Evolutionary conservation across 1,140 invertebrate genomes (phyloP).

Genomic region (Halyomorpha halys): DNA sequence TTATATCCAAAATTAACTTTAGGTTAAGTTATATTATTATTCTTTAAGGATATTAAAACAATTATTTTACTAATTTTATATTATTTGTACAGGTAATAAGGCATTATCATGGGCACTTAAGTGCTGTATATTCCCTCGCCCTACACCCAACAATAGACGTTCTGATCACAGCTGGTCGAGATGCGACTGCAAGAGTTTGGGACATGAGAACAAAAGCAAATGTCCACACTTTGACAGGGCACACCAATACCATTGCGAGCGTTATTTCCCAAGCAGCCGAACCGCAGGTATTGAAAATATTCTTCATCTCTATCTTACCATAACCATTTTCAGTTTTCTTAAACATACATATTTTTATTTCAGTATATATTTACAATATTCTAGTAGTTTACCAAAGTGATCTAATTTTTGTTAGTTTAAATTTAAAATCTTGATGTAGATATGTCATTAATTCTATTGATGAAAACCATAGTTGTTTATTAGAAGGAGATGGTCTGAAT

Average conservation of each 20-base stretch:
- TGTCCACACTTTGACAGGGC: conserved; percentile 91
- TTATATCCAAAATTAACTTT: too few species aligned
- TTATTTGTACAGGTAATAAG: conserved; percentile 66
- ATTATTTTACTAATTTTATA: neutral
- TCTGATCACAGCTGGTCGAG: conserved; percentile 83
- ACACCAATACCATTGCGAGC: conserved; percentile 93
- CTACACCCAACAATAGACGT: conserved; percentile 95
- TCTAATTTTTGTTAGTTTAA: too few species aligned
- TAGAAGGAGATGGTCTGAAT: too few species aligned
- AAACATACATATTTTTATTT: too few species aligned
- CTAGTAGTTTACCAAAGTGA: too few species aligned
- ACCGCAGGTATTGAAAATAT: conserved; percentile 59
- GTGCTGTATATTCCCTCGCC: conserved; percentile 87
- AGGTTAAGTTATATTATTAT: too few species aligned
- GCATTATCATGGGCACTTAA: conserved; percentile 98
- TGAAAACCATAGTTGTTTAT: too few species aligned
- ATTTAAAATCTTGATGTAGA: too few species aligned
- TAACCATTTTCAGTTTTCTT: too few species aligned
- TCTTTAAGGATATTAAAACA: too few species aligned
- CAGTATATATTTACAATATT: too few species aligned
- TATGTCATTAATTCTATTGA: too few species aligned
- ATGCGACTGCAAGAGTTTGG: conserved; percentile 94
- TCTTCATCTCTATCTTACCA: neutral
- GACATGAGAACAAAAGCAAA: conserved; percentile 98
- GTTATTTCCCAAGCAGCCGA: conserved; percentile 85